Evolutionary conservation across 2,113 vertebrate genomes (phyloP).

Genomic region (Cryptotis parvus): DNA sequence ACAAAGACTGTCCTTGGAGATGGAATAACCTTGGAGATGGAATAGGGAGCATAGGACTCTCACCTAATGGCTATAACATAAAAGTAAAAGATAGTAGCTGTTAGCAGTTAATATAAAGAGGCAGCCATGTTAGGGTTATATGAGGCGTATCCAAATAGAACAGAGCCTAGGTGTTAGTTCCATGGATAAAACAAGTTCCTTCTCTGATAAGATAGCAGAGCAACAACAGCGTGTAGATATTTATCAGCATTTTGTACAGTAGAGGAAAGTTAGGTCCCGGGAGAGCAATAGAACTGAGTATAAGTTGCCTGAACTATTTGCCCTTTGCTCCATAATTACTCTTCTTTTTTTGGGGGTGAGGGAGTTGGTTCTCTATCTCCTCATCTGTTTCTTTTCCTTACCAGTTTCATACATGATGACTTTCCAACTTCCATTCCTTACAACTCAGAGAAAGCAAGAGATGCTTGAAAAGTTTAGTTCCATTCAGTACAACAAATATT

Average conservation of each 20-base stretch:
- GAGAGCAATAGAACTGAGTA: neutral
- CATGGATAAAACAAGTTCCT: neutral
- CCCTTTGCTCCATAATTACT: too few relatives aligned
- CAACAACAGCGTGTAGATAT: neutral
- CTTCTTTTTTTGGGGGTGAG: too few relatives aligned
- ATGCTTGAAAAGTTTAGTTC: neutral
- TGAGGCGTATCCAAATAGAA: neutral
- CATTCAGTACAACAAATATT: slow-evolving; percentile 57
- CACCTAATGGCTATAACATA: neutral
- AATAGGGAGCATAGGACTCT: neutral
- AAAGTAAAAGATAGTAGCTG: neutral
- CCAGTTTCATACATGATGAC: neutral
- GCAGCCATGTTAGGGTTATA: neutral
- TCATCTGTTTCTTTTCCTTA: too few relatives aligned
- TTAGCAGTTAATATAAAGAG: neutral
- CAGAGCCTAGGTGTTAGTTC: neutral
- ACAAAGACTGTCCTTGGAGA: too few relatives aligned
- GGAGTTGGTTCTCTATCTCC: too few relatives aligned
- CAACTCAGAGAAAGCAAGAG: slow-evolving; percentile 5
- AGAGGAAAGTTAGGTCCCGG: too few relatives aligned
- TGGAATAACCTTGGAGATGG: neutral
- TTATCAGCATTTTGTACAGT: neutral
- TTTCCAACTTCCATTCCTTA: neutral
- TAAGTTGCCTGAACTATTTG: too few relatives aligned
- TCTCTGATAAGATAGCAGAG: neutral